Evolutionary conservation across 2,888 invertebrate species (phyloP), one percentile per base, ranked within the genome.

Genomic region (Aleiodes testaceus): DNA sequence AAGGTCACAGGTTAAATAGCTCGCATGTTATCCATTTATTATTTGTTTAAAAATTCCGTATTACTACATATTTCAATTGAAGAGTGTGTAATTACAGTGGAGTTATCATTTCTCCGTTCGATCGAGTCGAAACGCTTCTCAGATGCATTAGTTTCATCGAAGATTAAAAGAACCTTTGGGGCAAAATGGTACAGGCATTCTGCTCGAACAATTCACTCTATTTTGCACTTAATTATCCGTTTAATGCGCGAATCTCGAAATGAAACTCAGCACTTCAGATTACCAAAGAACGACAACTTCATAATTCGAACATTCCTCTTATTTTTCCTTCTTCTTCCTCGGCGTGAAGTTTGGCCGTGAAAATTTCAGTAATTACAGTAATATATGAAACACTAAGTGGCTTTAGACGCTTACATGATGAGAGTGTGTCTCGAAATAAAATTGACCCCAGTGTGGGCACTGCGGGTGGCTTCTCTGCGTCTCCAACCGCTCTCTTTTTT

Each of bases 11-110:
- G 59, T 59, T 59, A 59, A 59, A 18, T 18, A 36, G 36, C 36
- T 59, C 36, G 59, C 59, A 59, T 59, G 59, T 59, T 59, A 59
- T 59, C 36, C 36, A 59, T 18, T 36, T 59, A 59, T 59, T 59
- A 36, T 59, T 42, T 16, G 12, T 59, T n/a, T 59, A 11, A 22
- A 42, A 22, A 55, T 9, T 14, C n/a, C 42, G 18, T 14, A 59
- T 7, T 36, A 53, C 26, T 53, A 9, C 36, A 36, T 36, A 36
- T 36, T 36, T 36, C 36, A 6, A 36, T 36, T 36, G 7, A 6
- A 36, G 2, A 36, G 9, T 36, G 9, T 36, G 9, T 36, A 36
- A 36, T 36, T 36, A 7, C 2, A 36, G 9, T 36, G 9, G 9
- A 36, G 9, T 11, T 11, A 36, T 36, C 9, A 36, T 36, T 36